A percentile compares a stretch with the other conserved stretches of the same genome.
Conservation (phyloP, 2,113 vertebrate species). For the Otolemur garnettii region DNA sequence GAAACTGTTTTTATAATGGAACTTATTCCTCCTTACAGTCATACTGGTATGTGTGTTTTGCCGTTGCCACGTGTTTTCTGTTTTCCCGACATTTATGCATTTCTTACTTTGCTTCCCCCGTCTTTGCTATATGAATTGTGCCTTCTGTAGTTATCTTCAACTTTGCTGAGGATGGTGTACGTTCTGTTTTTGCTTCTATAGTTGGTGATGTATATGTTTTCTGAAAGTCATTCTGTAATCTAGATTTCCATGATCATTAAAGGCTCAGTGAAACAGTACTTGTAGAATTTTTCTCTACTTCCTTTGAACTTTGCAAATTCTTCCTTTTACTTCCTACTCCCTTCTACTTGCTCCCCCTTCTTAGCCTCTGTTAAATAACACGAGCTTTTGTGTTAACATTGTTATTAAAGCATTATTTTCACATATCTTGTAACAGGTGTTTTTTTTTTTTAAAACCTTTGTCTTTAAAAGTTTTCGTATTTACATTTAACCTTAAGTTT, state of each 20-base stretch:
- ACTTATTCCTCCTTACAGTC: not conserved
- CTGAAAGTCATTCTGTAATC: not conserved
- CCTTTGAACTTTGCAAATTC: constrained; percentile 38
- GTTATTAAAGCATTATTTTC: constrained; percentile 38
- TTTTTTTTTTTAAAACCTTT: not conserved
- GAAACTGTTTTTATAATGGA: not conserved
- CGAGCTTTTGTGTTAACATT: not conserved
- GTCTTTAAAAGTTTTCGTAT: not conserved
- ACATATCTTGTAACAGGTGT: not conserved
- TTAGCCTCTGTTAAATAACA: not conserved
- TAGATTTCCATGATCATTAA: not conserved
- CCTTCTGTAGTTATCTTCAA: constrained; percentile 41
- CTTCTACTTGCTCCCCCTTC: not conserved
- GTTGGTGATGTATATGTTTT: not conserved
- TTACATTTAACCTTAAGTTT: not conserved
- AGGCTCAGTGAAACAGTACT: not conserved
- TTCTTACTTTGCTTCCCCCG: not conserved
- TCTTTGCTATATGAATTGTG: not conserved
- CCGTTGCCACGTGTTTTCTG: not conserved
- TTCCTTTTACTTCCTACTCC: not conserved
- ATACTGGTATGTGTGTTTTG: not conserved
- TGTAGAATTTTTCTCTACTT: not conserved
- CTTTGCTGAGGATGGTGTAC: not conserved
- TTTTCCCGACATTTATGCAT: constrained; percentile 33
- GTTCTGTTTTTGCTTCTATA: constrained; percentile 25